Conservation (phyloP, 1,140 invertebrate genomes). For the Linepithema humile region DNA sequence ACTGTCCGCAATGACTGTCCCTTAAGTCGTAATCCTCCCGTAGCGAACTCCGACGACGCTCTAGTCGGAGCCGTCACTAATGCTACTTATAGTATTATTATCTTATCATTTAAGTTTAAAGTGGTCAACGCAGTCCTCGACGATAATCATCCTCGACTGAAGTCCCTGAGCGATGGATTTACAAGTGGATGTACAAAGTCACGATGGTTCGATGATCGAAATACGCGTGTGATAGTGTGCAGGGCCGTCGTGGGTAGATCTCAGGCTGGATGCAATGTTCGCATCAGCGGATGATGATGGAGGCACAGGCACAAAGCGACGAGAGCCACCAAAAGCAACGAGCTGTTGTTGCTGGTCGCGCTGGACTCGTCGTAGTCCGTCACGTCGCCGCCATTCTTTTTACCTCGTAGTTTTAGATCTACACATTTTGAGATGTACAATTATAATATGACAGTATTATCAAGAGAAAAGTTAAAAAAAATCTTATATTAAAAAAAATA, state of each 20-base stretch:
- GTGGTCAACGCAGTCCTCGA: slow-evolving; percentile 65
- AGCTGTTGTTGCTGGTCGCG: slow-evolving; percentile 61
- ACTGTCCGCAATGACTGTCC: slow-evolving; percentile 24
- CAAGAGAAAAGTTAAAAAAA: neutral
- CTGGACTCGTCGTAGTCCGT: slow-evolving; percentile 78
- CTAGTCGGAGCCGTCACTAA: slow-evolving; percentile 21
- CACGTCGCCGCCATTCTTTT: slow-evolving; percentile 75
- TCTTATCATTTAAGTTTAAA: slow-evolving; percentile 60
- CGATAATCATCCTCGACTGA: slow-evolving; percentile 62
- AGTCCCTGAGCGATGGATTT: slow-evolving; percentile 72
- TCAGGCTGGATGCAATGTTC: slow-evolving; percentile 79
- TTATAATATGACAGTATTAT: neutral
- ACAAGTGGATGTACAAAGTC: slow-evolving; percentile 69
- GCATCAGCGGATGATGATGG: slow-evolving; percentile 77
- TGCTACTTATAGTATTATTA: slow-evolving; percentile 50
- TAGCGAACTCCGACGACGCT: neutral
- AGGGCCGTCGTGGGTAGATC: slow-evolving; percentile 62
- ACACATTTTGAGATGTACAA: slow-evolving; percentile 1
- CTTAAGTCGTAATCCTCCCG: slow-evolving; percentile 52
- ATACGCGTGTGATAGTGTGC: slow-evolving; percentile 29
- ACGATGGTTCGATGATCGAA: slow-evolving; percentile 59
- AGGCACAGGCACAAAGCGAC: slow-evolving; percentile 73
- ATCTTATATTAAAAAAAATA: neutral
- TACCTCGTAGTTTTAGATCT: slow-evolving; percentile 80
- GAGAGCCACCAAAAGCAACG: slow-evolving; percentile 65